Conservation (phyloP, 2,888 invertebrate genomes). For the Hyposoter didymator region DNA sequence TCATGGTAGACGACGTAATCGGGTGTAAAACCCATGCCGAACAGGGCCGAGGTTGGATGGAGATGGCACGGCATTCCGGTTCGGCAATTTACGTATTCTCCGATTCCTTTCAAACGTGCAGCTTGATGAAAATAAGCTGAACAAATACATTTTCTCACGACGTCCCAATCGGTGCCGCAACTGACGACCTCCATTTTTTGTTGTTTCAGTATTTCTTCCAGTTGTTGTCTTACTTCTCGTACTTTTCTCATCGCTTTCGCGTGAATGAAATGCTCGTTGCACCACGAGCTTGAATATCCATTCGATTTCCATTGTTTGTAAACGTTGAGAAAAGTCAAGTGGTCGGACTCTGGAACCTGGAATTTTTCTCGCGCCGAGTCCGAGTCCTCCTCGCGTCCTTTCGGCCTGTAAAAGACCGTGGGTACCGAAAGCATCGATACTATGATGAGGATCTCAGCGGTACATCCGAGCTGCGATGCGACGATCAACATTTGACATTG, state of each 20-base stretch:
- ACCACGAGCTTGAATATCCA: slow-evolving; percentile 96
- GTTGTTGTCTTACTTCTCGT: slow-evolving; percentile 97
- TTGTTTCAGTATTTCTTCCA: slow-evolving; percentile 97
- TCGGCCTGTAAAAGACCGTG: slow-evolving; percentile 99
- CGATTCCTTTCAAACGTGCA: slow-evolving; percentile 96
- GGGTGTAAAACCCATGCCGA: slow-evolving; percentile 98
- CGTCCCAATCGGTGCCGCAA: slow-evolving; percentile 99
- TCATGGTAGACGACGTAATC: slow-evolving; percentile 99
- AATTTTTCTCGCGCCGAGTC: slow-evolving; percentile 99
- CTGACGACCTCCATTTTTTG: slow-evolving; percentile 96
- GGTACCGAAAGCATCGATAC: slow-evolving; percentile 99
- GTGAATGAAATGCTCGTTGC: slow-evolving; percentile 99
- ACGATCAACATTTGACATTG: slow-evolving; percentile 99
- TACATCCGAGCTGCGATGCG: slow-evolving; percentile 97
- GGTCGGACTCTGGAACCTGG: slow-evolving; percentile 99
- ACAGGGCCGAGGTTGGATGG: slow-evolving; percentile 99
- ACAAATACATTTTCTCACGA: slow-evolving; percentile 98
- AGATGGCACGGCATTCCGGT: slow-evolving; percentile 99
- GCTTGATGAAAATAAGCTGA: slow-evolving; percentile 99
- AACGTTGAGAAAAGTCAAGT: slow-evolving; percentile 97
- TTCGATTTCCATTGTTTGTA: slow-evolving; percentile 99
- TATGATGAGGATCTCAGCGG: slow-evolving; percentile 95
- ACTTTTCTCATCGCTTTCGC: slow-evolving; percentile 99
- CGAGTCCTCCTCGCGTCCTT: slow-evolving; percentile 99
- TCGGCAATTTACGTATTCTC: slow-evolving; percentile 98